Base-by-base conservation (phyloP, 2,888 invertebrate genomes). In the Acleris sparsana region DNA sequence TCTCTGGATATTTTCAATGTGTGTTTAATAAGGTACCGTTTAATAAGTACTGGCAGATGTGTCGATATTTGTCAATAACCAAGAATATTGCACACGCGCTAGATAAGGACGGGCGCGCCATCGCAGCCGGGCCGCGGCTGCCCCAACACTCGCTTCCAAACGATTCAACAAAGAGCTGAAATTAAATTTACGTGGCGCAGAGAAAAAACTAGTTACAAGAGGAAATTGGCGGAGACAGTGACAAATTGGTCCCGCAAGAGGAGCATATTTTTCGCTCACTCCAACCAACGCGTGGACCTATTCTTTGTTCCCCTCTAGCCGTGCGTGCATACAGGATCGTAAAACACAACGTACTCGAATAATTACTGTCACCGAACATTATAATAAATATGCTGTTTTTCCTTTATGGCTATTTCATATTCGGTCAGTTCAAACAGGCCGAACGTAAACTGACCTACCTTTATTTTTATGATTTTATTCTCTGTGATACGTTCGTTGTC, bases 181-280 rank as follows among this genome's bases (percentile, higher is more conserved):
- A 91, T 91, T 91, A 88, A 91, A 92, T 91, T 91, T 90, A 89
- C 88, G 88, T 86, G 85, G 83, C 80, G 86, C 84, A 87, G 89
- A 88, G 88, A 92, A 90, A 92, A 90, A 92, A 89, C 90, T 91
- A 90, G 89, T 91, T 91, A 89, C 89, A 85, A 85, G 87, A 83
- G 88, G 87, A 92, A 92, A 92, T 91, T 92, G 89, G 86, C 83
- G 86, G 84, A 85, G 92, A 92, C 92, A 90, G 86, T 91, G 92
- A 92, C 88, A 91, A 91, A 92, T 90, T 86, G 89, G 85, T 81
- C 85, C 84, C 85, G 79, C 86, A 82, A 87, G 85, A 88, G 84
- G 80, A 82, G 80, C 75, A 69, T 82, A 73, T 74, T 73, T 69
- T 68, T 69, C 65, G 79, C 83, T 75, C 79, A 52, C 73, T 88